Evolutionary conservation across 53 echinoderm and acorn worm species (phyloP), one percentile per base, ranked within the genome.

Genomic region (Astropecten irregularis): DNA sequence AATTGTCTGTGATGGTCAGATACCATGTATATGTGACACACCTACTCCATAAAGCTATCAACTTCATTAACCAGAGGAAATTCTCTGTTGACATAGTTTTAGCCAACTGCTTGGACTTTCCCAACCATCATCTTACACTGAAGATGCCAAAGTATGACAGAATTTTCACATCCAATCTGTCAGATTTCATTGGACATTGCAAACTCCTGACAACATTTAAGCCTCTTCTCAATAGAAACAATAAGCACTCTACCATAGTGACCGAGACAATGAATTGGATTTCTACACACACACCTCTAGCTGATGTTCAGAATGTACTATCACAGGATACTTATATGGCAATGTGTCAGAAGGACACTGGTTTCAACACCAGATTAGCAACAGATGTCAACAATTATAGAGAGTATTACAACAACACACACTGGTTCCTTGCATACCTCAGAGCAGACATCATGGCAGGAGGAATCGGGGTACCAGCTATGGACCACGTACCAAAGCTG

Each of bases 371-470:
- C 0, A 42, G 3, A 28, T 39, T 71, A 5, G 23, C 44, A 10
- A 71, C 33, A 37, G 46, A 57, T 9, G 83, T 53, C 52, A 38
- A 27, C 31, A 58, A 87, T 19, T 36, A 66, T 60, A 19, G 56
- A 40, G 87, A 87, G 50, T 87, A 87, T 70, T n/a, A n/a, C n/a
- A n/a, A n/a, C n/a, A n/a, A n/a, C n/a, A n/a, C n/a, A n/a, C n/a
- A n/a, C n/a, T n/a, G 69, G 52, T 91, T 91, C 58, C 76, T 91
- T 27, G 73, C 84, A 27, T 91, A 84, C 29, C 81, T 91, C 1
- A 68, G 91, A 49, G 84, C 83, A 15, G 91, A 69, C 5, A 71
- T 71, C 49, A 79, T 81, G 64, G 82, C 68, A 2, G 69, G 84
- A 39, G 42, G 69, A 31, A 14, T 59, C 28, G 84, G 71, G 31